Evolutionary conservation across 2,113 vertebrate genomes (phyloP), one percentile per base, ranked within the genome.

Genomic region (Sebastes fasciatus): DNA sequence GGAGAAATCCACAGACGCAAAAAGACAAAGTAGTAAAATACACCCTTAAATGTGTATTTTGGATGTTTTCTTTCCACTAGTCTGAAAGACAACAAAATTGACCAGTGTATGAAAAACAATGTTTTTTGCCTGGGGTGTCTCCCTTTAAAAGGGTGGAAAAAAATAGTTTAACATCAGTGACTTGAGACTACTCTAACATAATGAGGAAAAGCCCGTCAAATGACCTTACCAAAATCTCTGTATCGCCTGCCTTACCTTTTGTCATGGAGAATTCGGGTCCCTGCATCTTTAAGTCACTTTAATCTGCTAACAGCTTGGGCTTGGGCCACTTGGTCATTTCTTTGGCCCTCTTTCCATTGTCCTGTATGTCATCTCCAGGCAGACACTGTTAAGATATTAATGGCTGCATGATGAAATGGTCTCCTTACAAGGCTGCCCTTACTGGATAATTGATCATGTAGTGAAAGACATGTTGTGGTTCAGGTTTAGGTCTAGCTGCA

Each of bases 361-460:
- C 80, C 92, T 89, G 70, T 79, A 93, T 95, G 94, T 95, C 95
- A 95, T 95, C 91, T 93, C 88, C 84, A 91, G 86, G 91, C 91
- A 94, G 92, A 93, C 90, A 91, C 91, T 94, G 88, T 95, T 95
- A 89, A 96, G 86, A 90, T 94, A 95, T 95, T 96, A 94, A 96
- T 96, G 93, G 88, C 91, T 86, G 93, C 94, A 92, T 94, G 94
- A 94, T 93, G 94, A 91, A 89, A 92, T 93, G 94, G 92, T 85
- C 89, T 93, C 93, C 92, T 94, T 91, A 90, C 93, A 90, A 94
- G 88, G 85, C 91, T 79, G 89, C 88, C 90, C 88, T 91, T 86
- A 85, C 90, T 95, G 91, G 93, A 95, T 96, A 94, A 95, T 95
- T 95, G 87, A 95, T 96, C 62, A 74, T 84, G 91, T 76, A 86